phyloP scores from a whole-genome alignment of 2,797 vertebrate species.

The Discoglossus pictus region DNA sequence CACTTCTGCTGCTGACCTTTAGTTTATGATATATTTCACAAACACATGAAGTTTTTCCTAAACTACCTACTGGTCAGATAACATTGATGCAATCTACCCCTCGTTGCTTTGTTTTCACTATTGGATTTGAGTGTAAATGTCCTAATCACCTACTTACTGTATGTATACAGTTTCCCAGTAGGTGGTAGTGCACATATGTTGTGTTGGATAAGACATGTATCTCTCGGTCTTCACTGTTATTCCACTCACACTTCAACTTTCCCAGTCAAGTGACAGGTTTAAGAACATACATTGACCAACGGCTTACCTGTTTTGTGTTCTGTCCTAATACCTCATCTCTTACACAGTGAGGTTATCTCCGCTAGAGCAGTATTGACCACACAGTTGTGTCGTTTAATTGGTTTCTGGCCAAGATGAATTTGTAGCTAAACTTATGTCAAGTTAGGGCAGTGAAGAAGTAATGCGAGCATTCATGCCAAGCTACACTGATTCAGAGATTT shows the following conservation, averaged over 20 bases:
- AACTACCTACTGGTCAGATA: too few species aligned
- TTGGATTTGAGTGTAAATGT: too few species aligned
- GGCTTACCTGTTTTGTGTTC: constrained; percentile 39
- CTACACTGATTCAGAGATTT: neutral
- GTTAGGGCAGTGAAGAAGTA: constrained; percentile 33
- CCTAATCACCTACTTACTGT: too few species aligned
- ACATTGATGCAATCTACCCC: too few species aligned
- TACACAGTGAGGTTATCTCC: constrained; percentile 37
- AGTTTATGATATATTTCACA: too few species aligned
- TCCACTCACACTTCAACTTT: neutral
- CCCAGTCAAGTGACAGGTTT: constrained; percentile 1
- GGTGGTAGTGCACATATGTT: neutral
- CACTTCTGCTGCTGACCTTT: too few species aligned
- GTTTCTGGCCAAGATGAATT: constrained; percentile 38
- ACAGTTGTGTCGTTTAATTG: constrained; percentile 38
- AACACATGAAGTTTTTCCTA: too few species aligned
- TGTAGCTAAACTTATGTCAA: constrained; percentile 40
- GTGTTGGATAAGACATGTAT: neutral
- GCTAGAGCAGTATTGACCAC: constrained; percentile 40
- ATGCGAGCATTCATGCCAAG: constrained; percentile 3
- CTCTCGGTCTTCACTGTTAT: neutral
- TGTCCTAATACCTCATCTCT: constrained; percentile 18
- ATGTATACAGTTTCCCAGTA: neutral
- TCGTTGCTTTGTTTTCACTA: too few species aligned
- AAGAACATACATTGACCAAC: constrained; percentile 36